phyloP scores from a whole-genome alignment of 92 coral and sea anemone species.

The Phenganax subtilis region DNA sequence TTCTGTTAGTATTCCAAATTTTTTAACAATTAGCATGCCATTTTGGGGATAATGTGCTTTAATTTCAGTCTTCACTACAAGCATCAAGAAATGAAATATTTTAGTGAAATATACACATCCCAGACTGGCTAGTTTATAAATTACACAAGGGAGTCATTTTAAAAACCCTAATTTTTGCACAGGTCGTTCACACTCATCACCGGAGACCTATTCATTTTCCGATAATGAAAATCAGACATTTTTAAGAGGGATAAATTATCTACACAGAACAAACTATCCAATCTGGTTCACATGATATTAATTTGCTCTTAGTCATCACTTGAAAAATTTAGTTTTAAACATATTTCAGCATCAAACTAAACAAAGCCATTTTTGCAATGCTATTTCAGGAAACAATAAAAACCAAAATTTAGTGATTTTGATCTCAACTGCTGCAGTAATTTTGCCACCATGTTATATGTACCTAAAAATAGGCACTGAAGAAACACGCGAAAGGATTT shows the following conservation, averaged over 20 bases:
- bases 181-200: no score
- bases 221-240: no score
- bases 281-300: background rate
- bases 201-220: no score
- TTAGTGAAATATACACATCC: background rate
- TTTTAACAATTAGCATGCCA: background rate
- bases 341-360: slow-evolving; percentile 12
- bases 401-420: background rate
- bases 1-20: background rate
- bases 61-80: background rate
- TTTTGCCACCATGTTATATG: background rate
- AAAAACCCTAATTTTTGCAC: no score
- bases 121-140: no score
- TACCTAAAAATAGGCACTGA: no score
- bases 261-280: no score
- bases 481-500: no score
- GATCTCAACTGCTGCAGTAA: slow-evolving; percentile 5
- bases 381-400: background rate
- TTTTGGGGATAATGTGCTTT: background rate
- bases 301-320: background rate
- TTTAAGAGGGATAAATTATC: no score
- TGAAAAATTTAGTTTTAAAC: background rate
- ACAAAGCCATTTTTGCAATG: background rate
- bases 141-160: no score
- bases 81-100: background rate